Conservation (phyloP, 30 jellyfish, hydroid and myxozoan genomes). For the Turritopsis dohrnii region DNA sequence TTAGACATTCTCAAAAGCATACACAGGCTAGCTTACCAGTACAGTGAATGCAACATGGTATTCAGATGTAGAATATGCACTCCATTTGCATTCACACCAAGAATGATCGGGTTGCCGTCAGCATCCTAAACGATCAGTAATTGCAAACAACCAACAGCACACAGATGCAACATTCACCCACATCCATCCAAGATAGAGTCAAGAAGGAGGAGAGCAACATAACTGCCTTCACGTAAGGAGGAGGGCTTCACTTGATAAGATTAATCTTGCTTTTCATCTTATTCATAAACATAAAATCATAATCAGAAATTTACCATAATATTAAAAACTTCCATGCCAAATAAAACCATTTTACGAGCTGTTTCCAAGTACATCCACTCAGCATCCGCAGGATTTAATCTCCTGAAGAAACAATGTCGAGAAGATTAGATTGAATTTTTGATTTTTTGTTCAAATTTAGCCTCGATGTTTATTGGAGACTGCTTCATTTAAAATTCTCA, state of each 20-base stretch:
- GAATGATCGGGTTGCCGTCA: neutral
- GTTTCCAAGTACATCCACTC: conserved; percentile 15
- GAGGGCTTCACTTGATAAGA: no score
- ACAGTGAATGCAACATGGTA: neutral
- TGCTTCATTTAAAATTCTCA: no score
- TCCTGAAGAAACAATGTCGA: neutral
- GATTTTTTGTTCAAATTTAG: neutral
- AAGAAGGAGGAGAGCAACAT: no score
- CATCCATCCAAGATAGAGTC: no score
- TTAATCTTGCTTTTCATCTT: neutral
- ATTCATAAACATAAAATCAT: neutral
- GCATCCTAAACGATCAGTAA: neutral
- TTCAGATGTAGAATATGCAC: conserved; percentile 10
- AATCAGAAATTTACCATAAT: neutral
- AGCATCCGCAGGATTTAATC: neutral
- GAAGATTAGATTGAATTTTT: neutral
- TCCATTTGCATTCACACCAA: conserved; percentile 13
- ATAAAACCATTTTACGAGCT: neutral
- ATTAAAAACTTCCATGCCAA: conserved; percentile 4
- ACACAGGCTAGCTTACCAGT: no score
- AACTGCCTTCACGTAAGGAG: no score
- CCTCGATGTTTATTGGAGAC: neutral
- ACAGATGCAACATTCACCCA: no score
- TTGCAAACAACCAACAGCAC: no score
- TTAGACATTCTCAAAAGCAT: no score